Base-by-base conservation (phyloP, 2,797 vertebrate species). In the Betta splendens region DNA sequence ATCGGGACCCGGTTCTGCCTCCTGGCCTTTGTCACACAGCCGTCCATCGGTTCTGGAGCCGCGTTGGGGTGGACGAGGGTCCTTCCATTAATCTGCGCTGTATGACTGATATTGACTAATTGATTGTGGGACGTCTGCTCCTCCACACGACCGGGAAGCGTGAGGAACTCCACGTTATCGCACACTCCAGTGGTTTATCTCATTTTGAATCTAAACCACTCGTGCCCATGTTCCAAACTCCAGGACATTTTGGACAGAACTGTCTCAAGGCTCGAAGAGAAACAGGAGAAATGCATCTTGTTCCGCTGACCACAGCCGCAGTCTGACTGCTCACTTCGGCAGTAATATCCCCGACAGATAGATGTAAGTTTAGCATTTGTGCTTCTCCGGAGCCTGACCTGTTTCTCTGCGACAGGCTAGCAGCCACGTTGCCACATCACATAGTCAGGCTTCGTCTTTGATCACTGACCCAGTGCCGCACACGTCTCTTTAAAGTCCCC, bases 391-490 rank as follows among this genome's bases (percentile, higher is more conserved):
- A 52, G 43, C 42, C 52, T 52, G 70, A 58, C 69, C 63, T 1
- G 55, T 62, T 75, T 66, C 69, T 59, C 66, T 33, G 33, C 40
- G 65, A 82, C 65, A 77, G 45, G 69, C 69, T 21, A 9, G 64
- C 47, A 25, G 49, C 23, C 44, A 10, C 42, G 1, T 38, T 16
- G 72, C 59, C 75, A 48, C 51, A 75, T 77, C 76, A 39, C 49
- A 71, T 51, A 40, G 43, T 55, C 49, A 1, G 3, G 6, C 60
- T 57, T n/a, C 5, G 55, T 40, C 64, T 72, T 75, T 69, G 79
- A 82, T 87, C 78, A 22, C 75, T 70, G 83, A 85, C 85, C 88
- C 65, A 17, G 54, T 59, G 77, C 53, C 37, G 25, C 67, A 69
- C 52, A 10, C 1, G 60, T 72, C 72, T 81, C 61, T 60, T 68